Base-by-base conservation (phyloP, 1,140 invertebrate species). In the Phortica variegata region DNA sequence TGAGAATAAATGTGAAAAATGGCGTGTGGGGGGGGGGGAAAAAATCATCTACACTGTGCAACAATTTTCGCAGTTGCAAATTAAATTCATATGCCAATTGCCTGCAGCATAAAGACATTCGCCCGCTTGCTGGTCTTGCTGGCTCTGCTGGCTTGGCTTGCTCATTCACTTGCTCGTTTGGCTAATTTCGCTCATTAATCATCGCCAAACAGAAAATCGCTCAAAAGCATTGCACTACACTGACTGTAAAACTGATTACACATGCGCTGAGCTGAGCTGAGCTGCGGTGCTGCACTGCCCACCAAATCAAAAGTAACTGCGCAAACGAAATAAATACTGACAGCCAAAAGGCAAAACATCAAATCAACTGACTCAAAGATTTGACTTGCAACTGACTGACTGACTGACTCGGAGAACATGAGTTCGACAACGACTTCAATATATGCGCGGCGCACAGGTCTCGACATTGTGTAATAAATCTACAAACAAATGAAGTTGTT, bases 401-500 rank as follows among this genome's bases (percentile, higher is more conserved):
- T n/a, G n/a, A n/a, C n/a, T n/a, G n/a, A n/a, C n/a, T n/a, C n/a
- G n/a, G n/a, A n/a, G n/a, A n/a, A n/a, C n/a, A n/a, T n/a, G n/a
- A n/a, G n/a, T n/a, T n/a, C n/a, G n/a, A n/a, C n/a, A n/a, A n/a
- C n/a, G n/a, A n/a, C n/a, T n/a, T n/a, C n/a, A n/a, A n/a, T n/a
- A n/a, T n/a, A n/a, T n/a, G n/a, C n/a, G n/a, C n/a, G n/a, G n/a
- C n/a, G n/a, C n/a, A n/a, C n/a, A n/a, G n/a, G n/a, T n/a, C n/a
- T n/a, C n/a, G n/a, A n/a, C n/a, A 6, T 26, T 6, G 23, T 26
- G 61, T 65, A 65, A 65, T 65, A 52, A 61, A 65, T 65, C 61
- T 61, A 60, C 63, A 68, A 68, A 68, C 61, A 68, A 68, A 68
- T 68, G 63, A 68, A 68, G 63, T 60, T 68, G 63, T 68, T 62